phyloP scores from a whole-genome alignment of 2,888 invertebrate genomes.

The Lepas anatifera region DNA sequence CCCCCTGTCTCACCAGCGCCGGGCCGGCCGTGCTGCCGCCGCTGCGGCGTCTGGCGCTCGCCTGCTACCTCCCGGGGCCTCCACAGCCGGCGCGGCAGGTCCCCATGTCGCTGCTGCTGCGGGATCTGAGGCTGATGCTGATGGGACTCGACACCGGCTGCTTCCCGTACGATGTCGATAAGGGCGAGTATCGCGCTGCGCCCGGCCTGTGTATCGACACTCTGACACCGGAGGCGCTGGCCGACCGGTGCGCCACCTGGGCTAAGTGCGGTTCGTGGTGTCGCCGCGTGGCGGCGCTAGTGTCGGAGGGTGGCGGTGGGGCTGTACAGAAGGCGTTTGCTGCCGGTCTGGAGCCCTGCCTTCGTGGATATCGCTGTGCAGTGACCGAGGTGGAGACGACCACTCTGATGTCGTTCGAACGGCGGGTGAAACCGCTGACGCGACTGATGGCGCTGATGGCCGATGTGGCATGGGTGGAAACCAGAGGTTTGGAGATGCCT shows the following conservation, averaged over 20 bases:
- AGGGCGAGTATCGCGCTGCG: neutral
- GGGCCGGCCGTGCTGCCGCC: neutral
- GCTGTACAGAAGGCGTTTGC: neutral
- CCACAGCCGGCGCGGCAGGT: neutral
- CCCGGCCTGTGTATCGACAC: neutral
- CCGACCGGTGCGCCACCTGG: neutral
- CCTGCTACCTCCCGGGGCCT: neutral
- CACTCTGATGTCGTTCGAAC: neutral
- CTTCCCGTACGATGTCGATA: neutral
- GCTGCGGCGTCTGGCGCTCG: neutral
- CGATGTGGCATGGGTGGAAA: neutral
- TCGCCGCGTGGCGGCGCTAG: conserved; percentile 14
- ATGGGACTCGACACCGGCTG: neutral
- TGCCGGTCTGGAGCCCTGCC: neutral
- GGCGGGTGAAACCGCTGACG: conserved; percentile 4
- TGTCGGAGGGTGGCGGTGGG: neutral
- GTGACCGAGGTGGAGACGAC: neutral
- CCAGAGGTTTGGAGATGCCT: neutral
- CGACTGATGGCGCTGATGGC: conserved; percentile 12
- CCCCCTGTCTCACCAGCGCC: conserved; percentile 34
- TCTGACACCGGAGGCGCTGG: conserved; percentile 11
- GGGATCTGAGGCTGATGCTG: neutral
- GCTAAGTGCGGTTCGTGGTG: conserved; percentile 11
- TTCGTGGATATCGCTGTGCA: conserved; percentile 10
- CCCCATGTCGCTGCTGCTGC: neutral